Evolutionary conservation across 2,888 invertebrate species (phyloP), one percentile per base, ranked within the genome.

Genomic region (Tenthredo notha): DNA sequence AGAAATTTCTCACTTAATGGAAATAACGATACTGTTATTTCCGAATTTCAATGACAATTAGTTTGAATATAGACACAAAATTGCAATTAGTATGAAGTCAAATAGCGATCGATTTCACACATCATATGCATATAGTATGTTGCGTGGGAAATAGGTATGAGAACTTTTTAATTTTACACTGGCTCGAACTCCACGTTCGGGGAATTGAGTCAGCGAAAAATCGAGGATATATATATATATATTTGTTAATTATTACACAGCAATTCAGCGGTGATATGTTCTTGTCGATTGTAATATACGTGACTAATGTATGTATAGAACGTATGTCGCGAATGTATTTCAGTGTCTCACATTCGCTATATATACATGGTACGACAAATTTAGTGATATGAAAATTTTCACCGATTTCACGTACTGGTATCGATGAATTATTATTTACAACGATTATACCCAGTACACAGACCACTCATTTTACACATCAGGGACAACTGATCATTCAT

Each of bases 391-490:
- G 15, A 6, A 6, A 67, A 67, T 67, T 15, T 33, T 6, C 67
- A 67, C 67, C 25, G 25, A 67, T 67, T 67, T 67, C 33, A 67
- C 29, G 18, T 5, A 29, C 67, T 12, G 25, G 18, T 67, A 67
- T 67, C 67, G 15, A 33, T 33, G 33, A 67, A 67, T 67, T 67
- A 33, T 67, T 33, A 67, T 67, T 67, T 67, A 67, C 67, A 67
- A 67, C 65, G 15, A 61, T 61, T 21, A 61, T 67, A 33, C 33
- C 33, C 33, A 33, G 33, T 33, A 33, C 33, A 33, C 33, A 33
- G 33, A 33, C 33, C 33, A 33, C 33, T 3, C 33, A 33, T 33
- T 33, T 4, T 33, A 33, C 33, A 33, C 33, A 33, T 33, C 33
- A 15, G 15, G 29, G 0, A 33, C 18, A 18, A 67, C 6, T 67